These are phyloP conservation scores for Dromaius novaehollandiae DNA, from an alignment of 2,113 vertebrate species.

Conservation along the genomic window DNA sequence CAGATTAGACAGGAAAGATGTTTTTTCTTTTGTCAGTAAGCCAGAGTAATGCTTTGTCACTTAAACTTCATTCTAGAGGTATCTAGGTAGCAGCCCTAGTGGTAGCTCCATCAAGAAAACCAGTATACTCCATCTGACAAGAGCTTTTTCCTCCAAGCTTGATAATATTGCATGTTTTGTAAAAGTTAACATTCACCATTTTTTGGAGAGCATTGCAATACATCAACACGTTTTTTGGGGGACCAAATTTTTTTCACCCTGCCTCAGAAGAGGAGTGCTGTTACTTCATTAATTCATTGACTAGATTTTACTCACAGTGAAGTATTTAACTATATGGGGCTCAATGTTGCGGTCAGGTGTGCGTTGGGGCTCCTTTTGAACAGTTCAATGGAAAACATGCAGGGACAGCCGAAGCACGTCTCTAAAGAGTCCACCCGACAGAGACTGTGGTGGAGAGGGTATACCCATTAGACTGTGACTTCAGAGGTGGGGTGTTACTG, in stretches of 20 bases:
- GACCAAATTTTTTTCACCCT: accelerated
- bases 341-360: not conserved
- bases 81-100: not conserved
- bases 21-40: not conserved
- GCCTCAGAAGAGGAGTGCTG: not conserved
- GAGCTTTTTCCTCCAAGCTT: not conserved
- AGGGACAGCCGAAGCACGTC: not conserved
- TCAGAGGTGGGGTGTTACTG: not conserved
- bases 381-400: not conserved
- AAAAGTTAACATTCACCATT: not conserved
- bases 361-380: not conserved
- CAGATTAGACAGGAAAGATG: constrained; percentile 16
- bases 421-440: not conserved
- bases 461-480: not conserved
- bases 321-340: too few relatives aligned
- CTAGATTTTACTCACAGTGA: not conserved
- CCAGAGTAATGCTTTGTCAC: not conserved
- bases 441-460: not conserved
- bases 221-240: not conserved
- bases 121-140: not conserved
- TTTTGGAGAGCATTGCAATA: not conserved
- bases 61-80: constrained; percentile 1
- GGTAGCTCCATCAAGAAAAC: not conserved
- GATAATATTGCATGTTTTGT: not conserved
- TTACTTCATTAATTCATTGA: not conserved